These are phyloP conservation scores for Epizoanthus rinbou DNA, from an alignment of 92 coral and sea anemone genomes.

Conservation along the genomic window DNA sequence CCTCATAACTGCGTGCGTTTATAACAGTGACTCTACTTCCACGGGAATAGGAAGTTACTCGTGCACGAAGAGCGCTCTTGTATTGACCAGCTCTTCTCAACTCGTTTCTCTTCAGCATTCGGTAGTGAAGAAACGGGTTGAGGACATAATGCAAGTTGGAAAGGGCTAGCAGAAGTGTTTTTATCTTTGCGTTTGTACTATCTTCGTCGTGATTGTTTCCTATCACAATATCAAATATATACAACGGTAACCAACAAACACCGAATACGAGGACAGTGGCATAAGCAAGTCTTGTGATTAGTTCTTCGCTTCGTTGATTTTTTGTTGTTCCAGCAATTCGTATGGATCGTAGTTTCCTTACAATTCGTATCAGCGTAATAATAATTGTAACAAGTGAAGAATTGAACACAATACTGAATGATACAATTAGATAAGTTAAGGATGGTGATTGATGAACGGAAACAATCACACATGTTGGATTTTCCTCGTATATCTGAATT, in stretches of 20 bases:
- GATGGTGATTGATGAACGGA: slow-evolving; percentile 21
- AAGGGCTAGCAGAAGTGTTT: neutral
- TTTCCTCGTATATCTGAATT: slow-evolving; percentile 1
- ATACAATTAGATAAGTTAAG: slow-evolving; percentile 12
- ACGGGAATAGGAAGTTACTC: neutral
- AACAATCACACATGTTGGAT: neutral
- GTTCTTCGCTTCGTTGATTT: slow-evolving; percentile 14
- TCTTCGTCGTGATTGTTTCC: neutral
- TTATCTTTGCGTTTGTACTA: neutral
- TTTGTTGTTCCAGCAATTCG: slow-evolving; percentile 31
- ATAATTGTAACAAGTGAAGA: neutral
- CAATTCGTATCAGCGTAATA: slow-evolving; percentile 15
- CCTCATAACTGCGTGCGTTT: too few species aligned
- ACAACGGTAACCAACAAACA: slow-evolving; percentile 12
- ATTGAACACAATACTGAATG: slow-evolving; percentile 4
- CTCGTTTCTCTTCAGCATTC: neutral
- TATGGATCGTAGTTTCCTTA: slow-evolving; percentile 14
- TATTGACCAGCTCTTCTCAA: neutral
- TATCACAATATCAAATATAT: neutral
- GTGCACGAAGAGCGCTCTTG: neutral
- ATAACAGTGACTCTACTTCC: too few species aligned
- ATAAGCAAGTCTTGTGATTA: slow-evolving; percentile 7
- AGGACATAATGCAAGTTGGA: slow-evolving; percentile 28
- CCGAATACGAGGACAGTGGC: slow-evolving; percentile 15
- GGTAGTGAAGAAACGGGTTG: slow-evolving; percentile 21